Conservation (phyloP, 2,888 invertebrate genomes). For the Helicoverpa assulta region DNA sequence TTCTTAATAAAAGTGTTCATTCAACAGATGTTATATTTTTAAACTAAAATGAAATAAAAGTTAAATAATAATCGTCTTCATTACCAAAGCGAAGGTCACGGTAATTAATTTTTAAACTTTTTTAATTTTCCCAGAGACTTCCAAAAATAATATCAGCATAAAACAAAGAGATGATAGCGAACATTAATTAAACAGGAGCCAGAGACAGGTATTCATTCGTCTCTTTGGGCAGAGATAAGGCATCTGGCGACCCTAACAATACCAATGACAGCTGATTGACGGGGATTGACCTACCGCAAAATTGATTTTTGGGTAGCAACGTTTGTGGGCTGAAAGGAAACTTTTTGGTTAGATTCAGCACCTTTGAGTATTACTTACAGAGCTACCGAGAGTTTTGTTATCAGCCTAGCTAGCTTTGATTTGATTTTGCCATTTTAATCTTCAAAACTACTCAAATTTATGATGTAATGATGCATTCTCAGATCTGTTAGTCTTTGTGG, state of each 20-base stretch:
- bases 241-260: background rate
- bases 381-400: too few species aligned
- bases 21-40: too few species aligned
- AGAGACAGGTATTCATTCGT: constrained; percentile 1
- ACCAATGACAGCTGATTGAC: background rate
- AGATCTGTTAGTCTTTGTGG: too few species aligned
- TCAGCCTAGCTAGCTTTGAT: too few species aligned
- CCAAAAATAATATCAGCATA: constrained; percentile 13
- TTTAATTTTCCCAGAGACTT: constrained; percentile 2
- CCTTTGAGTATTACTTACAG: background rate
- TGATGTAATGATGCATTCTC: too few species aligned
- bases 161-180: constrained; percentile 1
- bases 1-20: too few species aligned
- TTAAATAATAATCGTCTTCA: background rate
- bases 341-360: background rate
- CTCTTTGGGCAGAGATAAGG: background rate
- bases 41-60: background rate
- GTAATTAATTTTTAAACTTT: constrained; percentile 15
- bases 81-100: background rate
- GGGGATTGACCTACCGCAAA: background rate
- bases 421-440: too few species aligned
- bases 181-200: constrained; percentile 23
- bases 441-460: too few species aligned
- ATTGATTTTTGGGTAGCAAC: background rate
- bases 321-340: background rate